phyloP scores from a whole-genome alignment of 2,797 vertebrate genomes.

The Microhierax caerulescens region DNA sequence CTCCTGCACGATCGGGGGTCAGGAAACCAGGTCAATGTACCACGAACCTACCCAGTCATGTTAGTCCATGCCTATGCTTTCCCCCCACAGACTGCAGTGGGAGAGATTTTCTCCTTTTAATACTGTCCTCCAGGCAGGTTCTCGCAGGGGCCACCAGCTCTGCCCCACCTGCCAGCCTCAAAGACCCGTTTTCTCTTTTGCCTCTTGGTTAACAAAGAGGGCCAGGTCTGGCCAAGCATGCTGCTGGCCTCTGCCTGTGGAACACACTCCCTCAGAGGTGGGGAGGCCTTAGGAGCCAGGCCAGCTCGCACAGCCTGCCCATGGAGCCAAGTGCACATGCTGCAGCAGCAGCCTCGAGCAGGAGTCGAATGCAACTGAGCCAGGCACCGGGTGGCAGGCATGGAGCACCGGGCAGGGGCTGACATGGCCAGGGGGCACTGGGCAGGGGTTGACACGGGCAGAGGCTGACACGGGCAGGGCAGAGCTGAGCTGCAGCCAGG shows the following conservation, averaged over 20 bases:
- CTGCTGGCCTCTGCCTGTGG: fast-evolving
- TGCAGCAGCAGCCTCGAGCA: background rate
- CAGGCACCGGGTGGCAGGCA: background rate
- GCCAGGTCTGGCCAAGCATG: fast-evolving
- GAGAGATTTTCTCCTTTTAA: background rate
- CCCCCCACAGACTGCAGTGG: background rate
- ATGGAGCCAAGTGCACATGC: fast-evolving
- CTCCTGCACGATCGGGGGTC: background rate
- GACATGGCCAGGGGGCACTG: too few relatives aligned
- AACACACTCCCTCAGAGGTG: background rate
- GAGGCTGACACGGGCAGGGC: too few relatives aligned
- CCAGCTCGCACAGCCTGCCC: background rate
- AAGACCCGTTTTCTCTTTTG: background rate
- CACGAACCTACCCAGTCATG: background rate
- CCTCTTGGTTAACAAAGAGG: background rate
- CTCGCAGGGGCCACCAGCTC: background rate
- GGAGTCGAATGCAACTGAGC: fast-evolving
- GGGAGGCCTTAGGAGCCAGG: fast-evolving
- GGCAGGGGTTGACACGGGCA: too few relatives aligned
- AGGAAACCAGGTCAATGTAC: fast-evolving
- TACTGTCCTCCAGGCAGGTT: fast-evolving
- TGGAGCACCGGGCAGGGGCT: too few relatives aligned
- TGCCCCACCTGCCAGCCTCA: background rate
- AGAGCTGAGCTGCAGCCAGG: too few relatives aligned
- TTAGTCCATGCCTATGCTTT: background rate